A percentile compares a stretch with the other conserved stretches of the same genome.
phyloP scores from a whole-genome alignment of 2,113 vertebrate species.

The Chauna torquata region DNA sequence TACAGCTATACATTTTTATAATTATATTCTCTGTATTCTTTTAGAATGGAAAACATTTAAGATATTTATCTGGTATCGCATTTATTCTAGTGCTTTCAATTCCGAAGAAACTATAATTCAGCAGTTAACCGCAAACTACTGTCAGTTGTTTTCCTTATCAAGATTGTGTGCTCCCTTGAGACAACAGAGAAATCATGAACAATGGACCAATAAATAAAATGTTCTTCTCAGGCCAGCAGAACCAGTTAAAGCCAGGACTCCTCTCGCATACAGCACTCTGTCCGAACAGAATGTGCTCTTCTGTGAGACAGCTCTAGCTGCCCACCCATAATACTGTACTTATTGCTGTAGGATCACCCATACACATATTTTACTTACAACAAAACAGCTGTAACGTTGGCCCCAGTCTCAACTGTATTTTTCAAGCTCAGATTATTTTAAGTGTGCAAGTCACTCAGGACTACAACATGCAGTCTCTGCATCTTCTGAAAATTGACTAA shows the following conservation, averaged over 20 bases:
- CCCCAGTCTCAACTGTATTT: background rate
- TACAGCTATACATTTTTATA: background rate
- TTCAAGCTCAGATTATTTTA: background rate
- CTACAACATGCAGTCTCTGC: background rate
- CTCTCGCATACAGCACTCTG: rapidly evolving
- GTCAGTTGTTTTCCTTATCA: background rate
- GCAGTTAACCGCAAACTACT: background rate
- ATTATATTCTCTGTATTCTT: background rate
- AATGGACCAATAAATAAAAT: background rate
- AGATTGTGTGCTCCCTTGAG: background rate
- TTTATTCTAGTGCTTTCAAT: background rate
- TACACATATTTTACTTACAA: no score
- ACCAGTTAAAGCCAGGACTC: background rate
- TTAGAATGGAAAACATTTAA: background rate
- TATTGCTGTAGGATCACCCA: rapidly evolving
- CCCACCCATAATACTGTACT: rapidly evolving
- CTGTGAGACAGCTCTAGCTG: background rate
- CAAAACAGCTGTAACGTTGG: background rate
- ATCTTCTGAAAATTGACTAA: background rate
- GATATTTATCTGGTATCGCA: background rate
- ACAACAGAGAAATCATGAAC: background rate
- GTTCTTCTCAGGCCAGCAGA: background rate
- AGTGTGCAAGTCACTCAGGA: background rate
- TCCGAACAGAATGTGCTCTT: background rate
- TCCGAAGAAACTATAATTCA: background rate